Base-by-base conservation (phyloP, 2,113 vertebrate species). In the Gymnorhina tibicen region DNA sequence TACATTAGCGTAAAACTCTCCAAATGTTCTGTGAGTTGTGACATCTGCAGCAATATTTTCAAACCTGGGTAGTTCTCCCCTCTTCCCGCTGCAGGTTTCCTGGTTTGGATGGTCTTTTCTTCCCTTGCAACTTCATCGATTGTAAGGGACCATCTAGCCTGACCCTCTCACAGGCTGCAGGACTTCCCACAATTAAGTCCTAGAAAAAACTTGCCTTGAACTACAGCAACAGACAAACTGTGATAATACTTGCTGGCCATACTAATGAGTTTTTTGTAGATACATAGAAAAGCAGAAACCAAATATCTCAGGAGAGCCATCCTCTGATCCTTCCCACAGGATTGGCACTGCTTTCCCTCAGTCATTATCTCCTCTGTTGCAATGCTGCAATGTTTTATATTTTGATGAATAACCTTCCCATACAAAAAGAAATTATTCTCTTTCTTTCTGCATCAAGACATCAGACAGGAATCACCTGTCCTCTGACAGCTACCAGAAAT, bases 21-120 rank as follows among this genome's bases (percentile, higher is more conserved):
- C 91, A 96, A 95, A 95, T 86, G 87, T 93, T 94, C 72, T 80
- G 46, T 30, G 72, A 93, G 52, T 41, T 96, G 78, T 93, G 92
- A 95, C 90, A 96, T 97, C 91, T 95, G 90, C 92, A 81, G 59
- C 91, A 83, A 16, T 88, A 80, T 81, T 90, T 93, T 88, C 85
- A 90, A 81, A 83, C 35, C 35, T 77, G 30, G 22, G 22, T 44
- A 80, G 90, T 59, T 67, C 70, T 83, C 16, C 79, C 66, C 23
- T 22, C 20, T 35, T 69, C 11, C 23, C 4, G 1, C 47, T 60
- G 27, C 37, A 39, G 15, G 41, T 91, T 93, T 91, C 64, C 64
- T 67, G 13, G 35, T 66, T 91, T 82, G 39, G 44, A 79, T 47
- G n/a, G 39, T 22, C n/a, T 49, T 64, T 91, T 89, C 47, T 75